Evolutionary conservation across 2,113 vertebrate species (phyloP), one percentile per base, ranked within the genome.

Genomic region (Rhabdornis inornatus): DNA sequence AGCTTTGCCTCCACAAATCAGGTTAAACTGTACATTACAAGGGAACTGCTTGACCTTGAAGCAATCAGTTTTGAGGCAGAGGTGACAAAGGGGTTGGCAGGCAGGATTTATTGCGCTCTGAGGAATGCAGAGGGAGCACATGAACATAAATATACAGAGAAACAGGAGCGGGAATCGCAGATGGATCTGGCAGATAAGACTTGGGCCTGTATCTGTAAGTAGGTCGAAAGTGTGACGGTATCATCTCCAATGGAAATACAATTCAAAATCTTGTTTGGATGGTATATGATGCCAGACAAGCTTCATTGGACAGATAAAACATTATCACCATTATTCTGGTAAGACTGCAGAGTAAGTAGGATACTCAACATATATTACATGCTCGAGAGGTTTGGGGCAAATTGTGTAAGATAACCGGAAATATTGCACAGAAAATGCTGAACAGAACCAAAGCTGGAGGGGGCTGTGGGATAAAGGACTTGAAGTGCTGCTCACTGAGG

Each of bases 1-100:
- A 96, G 96, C 92, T 96, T 88, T 53, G 97, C 94, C 95, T 96
- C 95, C 90, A 96, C 97, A 97, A 97, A 97, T 98, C 96, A 98
- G 97, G 95, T 97, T 98, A 97, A 97, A 95, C 80, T 96, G 95
- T 95, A 95, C 81, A 72, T 96, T 96, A 95, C 92, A 95, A 97
- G 94, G 95, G 89, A 97, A 86, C 90, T 94, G 63, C 83, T 96
- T 98, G 96, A 98, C 97, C 97, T 98, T 97, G 92, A 95, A 95
- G 96, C 95, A 96, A 97, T 97, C 90, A 57, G 85, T 98, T 97
- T 92, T 78, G 90, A 97, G 93, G 94, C 83, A 97, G 92, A 96
- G 92, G 96, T 96, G 96, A 97, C 81, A 64, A 94, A 96, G 71
- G 69, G 91, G 88, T 96, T 98, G 96, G 96, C 76, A 94, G 96